Base-by-base conservation (phyloP, 1,140 invertebrate genomes). In the Ruditapes philippinarum region DNA sequence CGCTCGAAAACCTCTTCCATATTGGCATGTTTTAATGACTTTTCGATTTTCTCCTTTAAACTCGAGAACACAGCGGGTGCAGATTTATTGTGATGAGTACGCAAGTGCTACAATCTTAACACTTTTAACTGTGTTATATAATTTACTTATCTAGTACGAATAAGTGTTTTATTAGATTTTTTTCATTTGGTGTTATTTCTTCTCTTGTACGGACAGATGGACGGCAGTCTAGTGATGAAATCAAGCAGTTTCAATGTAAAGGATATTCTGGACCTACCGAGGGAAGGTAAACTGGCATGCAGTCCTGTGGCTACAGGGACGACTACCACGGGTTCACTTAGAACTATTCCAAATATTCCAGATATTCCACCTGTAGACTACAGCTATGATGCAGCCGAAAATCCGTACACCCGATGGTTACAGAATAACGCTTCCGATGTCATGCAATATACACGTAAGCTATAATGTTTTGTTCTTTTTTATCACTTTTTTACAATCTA, bases 181-280 rank as follows among this genome's bases (percentile, higher is more conserved):
- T n/a, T 33, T 25, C 33, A 9, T 42, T 79, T 9, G n/a, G 2
- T 51, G 19, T 11, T 79, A 57, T 40, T 65, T 38, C 22, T 42
- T 62, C 19, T 25, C 19, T 36, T 45, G 51, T 28, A 86, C 73
- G 70, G 25, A 57, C 87, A 93, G 90, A 94, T 95, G 93, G 94
- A 94, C 45, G 91, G 92, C 42, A 89, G 91, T 31, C 80, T 95
- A 83, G 94, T 91, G 40, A 94, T 95, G 92, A 93, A 93, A 79
- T 89, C 90, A n/a, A 93, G 93, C 83, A 93, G 92, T 51, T 95
- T 95, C 88, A 93, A 92, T 73, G 93, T 95, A 1, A 95, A 95
- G 90, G 94, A 94, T 82, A 92, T 95, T n/a, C 89, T 95, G 88
- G 94, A 95, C 74, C 88, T 95, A 45, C 94, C 93, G 19, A 94